Evolutionary conservation across 2,797 vertebrate species (phyloP), one percentile per base, ranked within the genome.

Genomic region (Trematomus bernacchii): DNA sequence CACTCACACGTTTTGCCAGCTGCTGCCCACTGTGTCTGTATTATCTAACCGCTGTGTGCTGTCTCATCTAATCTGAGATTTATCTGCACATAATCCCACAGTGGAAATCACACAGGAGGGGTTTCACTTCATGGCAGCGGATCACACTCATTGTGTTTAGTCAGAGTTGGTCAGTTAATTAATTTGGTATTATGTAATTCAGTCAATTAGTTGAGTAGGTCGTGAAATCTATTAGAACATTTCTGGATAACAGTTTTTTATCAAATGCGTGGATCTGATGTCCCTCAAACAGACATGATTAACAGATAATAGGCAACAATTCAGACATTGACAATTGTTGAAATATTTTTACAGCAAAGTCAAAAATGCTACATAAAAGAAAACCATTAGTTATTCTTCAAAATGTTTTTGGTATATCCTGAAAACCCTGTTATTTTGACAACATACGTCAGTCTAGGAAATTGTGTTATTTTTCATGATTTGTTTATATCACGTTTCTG

Each of bases 1-100:
- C 33, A 68, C 67, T 51, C 59, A 21, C 42, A 61, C 6, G 0
- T 61, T 50, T 76, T 55, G 15, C 74, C 68, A 73, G 62, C 75
- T 77, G 70, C 37, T 58, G 40, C 65, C 52, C 63, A 54, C 62
- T 44, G 23, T 65, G 64, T 59, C 40, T 61, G 14, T 73, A 16
- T 87, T 81, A 82, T 81, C 60, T 80, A 83, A 86, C 53, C n/a
- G 3, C 15, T 60, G 54, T 55, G 57, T 65, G 16, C 50, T 18
- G 67, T 71, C 73, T 85, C 66, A 54, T 84, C 57, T 85, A 74
- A 83, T 79, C 70, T 79, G 72, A 66, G 78, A 77, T 83, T 80
- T 88, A 87, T 87, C 76, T 73, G 46, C 57, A 73, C 54, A 84
- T 87, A 79, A 91, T 87, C 79, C 62, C 48, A 66, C 23, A 63